phyloP scores from a whole-genome alignment of 1,140 invertebrate genomes.

The Conus betulinus region DNA sequence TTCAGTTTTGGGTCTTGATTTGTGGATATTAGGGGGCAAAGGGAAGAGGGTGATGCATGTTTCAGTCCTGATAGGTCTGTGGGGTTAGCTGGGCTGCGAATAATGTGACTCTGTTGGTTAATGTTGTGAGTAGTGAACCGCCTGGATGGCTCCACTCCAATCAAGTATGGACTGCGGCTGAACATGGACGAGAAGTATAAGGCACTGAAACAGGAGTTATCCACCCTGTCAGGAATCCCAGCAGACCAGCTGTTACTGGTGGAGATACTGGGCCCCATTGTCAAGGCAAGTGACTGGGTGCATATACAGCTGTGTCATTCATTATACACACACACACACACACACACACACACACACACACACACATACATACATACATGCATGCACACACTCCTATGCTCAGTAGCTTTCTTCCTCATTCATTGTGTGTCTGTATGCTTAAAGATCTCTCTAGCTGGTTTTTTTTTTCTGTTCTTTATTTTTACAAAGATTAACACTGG shows the following conservation, averaged over 20 bases:
- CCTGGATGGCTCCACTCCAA: slow-evolving; percentile 86
- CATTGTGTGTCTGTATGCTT: too few relatives aligned
- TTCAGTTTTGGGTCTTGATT: too few relatives aligned
- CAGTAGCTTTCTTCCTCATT: not conserved
- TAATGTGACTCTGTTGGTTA: not conserved
- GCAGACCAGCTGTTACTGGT: slow-evolving; percentile 82
- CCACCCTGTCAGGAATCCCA: slow-evolving; percentile 81
- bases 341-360: not conserved
- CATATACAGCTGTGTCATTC: not conserved
- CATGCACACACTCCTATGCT: not conserved
- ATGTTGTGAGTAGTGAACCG: slow-evolving; percentile 80
- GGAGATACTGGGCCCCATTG: slow-evolving; percentile 82
- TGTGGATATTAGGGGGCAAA: too few relatives aligned
- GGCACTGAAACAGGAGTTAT: slow-evolving; percentile 84
- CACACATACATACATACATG: not conserved
- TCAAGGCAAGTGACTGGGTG: slow-evolving; percentile 76
- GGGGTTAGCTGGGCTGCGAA: not conserved
- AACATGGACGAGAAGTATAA: slow-evolving; percentile 87
- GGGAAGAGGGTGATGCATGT: too few relatives aligned
- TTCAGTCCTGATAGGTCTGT: too few relatives aligned
- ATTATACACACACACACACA: too few relatives aligned
- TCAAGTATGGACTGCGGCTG: slow-evolving; percentile 88
- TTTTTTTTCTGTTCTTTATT: too few relatives aligned
- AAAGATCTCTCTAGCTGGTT: too few relatives aligned
- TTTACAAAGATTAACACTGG: too few relatives aligned